These are phyloP conservation scores for Pterocles gutturalis DNA, from an alignment of 2,113 vertebrate genomes.

Conservation along the genomic window DNA sequence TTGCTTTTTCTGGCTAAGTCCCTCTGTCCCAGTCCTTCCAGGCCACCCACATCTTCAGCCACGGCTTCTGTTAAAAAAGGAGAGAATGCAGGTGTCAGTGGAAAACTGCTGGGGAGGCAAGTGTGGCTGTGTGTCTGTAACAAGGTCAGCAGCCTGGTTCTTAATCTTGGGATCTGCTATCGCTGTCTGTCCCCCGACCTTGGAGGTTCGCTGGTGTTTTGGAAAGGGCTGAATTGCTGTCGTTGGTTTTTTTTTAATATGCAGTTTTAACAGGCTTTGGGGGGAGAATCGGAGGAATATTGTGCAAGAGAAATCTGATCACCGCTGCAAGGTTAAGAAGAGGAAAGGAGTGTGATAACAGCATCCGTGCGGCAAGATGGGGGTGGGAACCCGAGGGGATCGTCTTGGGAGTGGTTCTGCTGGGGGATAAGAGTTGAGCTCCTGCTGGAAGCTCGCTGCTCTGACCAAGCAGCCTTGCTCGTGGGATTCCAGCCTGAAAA, in stretches of 20 bases:
- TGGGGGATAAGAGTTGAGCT: background rate
- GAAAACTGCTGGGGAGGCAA: constrained; percentile 4
- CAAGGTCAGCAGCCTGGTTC: constrained; percentile 21
- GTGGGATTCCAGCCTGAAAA: background rate
- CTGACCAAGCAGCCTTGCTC: background rate
- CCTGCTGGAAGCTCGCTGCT: background rate
- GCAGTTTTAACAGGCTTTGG: background rate
- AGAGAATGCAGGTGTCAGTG: background rate
- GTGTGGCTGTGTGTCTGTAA: background rate
- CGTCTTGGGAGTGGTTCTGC: rapidly evolving
- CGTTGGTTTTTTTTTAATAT: background rate
- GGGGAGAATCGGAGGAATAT: background rate
- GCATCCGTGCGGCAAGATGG: background rate
- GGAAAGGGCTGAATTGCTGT: constrained; percentile 2
- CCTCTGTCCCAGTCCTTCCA: background rate
- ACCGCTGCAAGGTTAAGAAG: background rate
- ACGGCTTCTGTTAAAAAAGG: background rate
- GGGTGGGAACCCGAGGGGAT: background rate
- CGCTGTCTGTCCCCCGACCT: background rate
- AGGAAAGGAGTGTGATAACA: background rate
- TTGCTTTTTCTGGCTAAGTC: background rate
- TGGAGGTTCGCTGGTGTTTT: background rate
- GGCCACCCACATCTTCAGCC: background rate
- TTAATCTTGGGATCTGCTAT: background rate
- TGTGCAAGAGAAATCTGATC: constrained; percentile 29